Evolutionary conservation across 1,140 invertebrate genomes (phyloP).

Genomic region (Hestina assimilis): DNA sequence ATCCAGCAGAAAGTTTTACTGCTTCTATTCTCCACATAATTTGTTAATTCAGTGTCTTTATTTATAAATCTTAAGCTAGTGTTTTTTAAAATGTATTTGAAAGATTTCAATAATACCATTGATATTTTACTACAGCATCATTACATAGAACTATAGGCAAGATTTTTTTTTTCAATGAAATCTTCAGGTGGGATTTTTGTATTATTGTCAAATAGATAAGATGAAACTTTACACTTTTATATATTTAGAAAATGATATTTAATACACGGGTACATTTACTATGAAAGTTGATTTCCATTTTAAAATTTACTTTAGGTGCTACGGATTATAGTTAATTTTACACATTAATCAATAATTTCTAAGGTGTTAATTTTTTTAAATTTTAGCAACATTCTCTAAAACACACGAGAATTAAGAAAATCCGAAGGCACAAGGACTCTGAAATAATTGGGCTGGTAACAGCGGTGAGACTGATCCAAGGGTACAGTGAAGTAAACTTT

Average conservation of each 20-base stretch:
- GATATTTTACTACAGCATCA: slow-evolving; percentile 26
- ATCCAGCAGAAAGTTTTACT: too few relatives aligned
- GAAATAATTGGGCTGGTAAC: slow-evolving; percentile 29
- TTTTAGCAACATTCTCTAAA: slow-evolving; percentile 11
- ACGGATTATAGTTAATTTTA: slow-evolving; percentile 11
- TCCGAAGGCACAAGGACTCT: slow-evolving; percentile 43
- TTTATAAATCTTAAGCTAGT: too few relatives aligned
- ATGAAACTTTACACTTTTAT: slow-evolving; percentile 19
- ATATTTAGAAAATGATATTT: slow-evolving; percentile 18
- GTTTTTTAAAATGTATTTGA: slow-evolving; percentile 46
- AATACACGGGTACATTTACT: slow-evolving; percentile 29
- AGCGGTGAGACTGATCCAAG: slow-evolving; percentile 8
- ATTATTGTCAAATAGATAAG: slow-evolving; percentile 42
- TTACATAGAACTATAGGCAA: slow-evolving; percentile 30
- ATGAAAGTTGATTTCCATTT: slow-evolving; percentile 29
- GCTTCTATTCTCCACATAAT: too few relatives aligned
- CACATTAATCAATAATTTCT: slow-evolving; percentile 10
- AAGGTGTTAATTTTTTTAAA: not conserved
- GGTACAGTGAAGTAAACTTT: slow-evolving; percentile 11
- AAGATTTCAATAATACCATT: slow-evolving; percentile 50
- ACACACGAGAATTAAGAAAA: slow-evolving; percentile 32
- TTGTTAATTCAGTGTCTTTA: too few relatives aligned
- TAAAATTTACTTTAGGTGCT: slow-evolving; percentile 39
- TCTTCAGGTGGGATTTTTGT: slow-evolving; percentile 35
- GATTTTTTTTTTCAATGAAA: slow-evolving; percentile 30